Conservation (phyloP, 2,888 invertebrate genomes). For the Noctua comes region DNA sequence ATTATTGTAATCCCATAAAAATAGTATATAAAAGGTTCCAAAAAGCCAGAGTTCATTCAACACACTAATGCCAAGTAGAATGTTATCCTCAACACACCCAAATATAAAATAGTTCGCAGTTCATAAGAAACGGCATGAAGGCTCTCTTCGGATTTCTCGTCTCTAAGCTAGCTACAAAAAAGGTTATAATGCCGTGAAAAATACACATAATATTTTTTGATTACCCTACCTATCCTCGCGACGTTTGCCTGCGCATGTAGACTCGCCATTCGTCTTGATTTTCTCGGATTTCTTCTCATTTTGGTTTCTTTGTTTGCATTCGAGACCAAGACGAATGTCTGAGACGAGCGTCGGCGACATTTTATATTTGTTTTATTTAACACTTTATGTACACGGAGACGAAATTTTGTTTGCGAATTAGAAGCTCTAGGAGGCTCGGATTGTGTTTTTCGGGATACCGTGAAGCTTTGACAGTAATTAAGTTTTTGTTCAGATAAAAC, state of each 20-base stretch:
- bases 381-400: conserved; percentile 19
- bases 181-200: conserved; percentile 49
- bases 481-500: background rate
- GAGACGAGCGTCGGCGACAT: conserved; percentile 16
- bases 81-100: background rate
- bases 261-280: conserved; percentile 46
- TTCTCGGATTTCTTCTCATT: conserved; percentile 49
- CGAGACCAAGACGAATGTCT: conserved; percentile 30
- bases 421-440: background rate
- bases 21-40: too few species aligned
- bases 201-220: conserved; percentile 61
- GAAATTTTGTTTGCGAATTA: conserved; percentile 8
- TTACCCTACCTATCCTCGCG: conserved; percentile 48
- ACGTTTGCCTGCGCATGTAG: conserved; percentile 38
- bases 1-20: background rate
- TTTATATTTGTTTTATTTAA: conserved; percentile 43
- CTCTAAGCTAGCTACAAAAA: conserved; percentile 43
- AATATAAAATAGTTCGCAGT: conserved; percentile 23
- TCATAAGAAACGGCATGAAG: conserved; percentile 31
- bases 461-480: background rate
- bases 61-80: conserved; percentile 3
- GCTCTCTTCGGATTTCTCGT: conserved; percentile 20
- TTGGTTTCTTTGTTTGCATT: conserved; percentile 48
- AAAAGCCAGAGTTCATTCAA: background rate
- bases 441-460: background rate